phyloP scores from a whole-genome alignment of 1,140 invertebrate species.

The Apis dorsata region DNA sequence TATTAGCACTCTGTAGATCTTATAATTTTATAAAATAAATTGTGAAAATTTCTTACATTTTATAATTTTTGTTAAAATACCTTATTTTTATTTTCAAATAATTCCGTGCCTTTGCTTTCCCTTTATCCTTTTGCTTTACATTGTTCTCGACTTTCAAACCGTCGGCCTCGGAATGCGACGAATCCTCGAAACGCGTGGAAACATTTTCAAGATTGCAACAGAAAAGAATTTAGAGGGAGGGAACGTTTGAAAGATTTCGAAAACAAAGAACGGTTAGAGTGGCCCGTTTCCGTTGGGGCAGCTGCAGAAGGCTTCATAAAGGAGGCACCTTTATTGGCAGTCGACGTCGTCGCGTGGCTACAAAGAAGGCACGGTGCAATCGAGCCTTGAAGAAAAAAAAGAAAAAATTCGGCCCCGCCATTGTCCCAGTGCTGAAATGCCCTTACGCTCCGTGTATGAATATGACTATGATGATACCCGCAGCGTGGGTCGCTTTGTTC shows the following conservation, averaged over 20 bases:
- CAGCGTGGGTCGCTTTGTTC: slow-evolving; percentile 71
- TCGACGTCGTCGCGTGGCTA: slow-evolving; percentile 34
- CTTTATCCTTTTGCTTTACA: too few relatives aligned
- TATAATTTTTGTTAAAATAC: too few relatives aligned
- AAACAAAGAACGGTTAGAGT: slow-evolving; percentile 15
- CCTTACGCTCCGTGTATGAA: slow-evolving; percentile 61
- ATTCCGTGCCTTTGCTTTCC: too few relatives aligned
- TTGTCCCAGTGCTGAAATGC: slow-evolving; percentile 40
- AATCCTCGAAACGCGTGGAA: neutral
- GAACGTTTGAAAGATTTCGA: neutral
- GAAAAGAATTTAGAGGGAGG: neutral
- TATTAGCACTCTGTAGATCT: too few relatives aligned
- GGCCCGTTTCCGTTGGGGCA: slow-evolving; percentile 15
- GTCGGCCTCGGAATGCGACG: neutral
- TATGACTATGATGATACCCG: slow-evolving; percentile 68
- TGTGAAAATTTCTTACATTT: too few relatives aligned
- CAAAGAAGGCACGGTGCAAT: neutral
- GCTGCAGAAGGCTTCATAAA: slow-evolving; percentile 8
- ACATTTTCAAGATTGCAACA: neutral
- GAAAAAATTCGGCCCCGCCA: slow-evolving; percentile 29
- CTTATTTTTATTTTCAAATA: too few relatives aligned
- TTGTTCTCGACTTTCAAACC: neutral
- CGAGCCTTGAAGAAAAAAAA: neutral
- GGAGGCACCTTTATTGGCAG: slow-evolving; percentile 35
- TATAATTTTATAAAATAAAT: too few relatives aligned